phyloP scores from a whole-genome alignment of 1,140 invertebrate species.

The Tetramorium simillimum region DNA sequence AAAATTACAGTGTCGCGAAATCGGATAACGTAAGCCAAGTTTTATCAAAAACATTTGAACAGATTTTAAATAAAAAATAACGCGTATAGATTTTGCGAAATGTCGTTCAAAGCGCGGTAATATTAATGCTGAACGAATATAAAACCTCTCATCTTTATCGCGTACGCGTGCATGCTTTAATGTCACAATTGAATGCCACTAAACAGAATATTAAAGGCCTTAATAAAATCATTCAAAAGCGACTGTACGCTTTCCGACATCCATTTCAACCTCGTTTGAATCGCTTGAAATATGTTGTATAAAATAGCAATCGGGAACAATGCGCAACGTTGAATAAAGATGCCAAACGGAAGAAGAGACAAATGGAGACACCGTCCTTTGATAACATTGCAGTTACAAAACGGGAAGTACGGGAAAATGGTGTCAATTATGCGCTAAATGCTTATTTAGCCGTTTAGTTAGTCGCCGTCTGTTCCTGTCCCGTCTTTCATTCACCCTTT shows the following conservation, averaged over 20 bases:
- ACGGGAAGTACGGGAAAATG: neutral
- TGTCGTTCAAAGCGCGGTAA: neutral
- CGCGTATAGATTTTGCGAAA: neutral
- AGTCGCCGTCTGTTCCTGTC: neutral
- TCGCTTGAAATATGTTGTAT: neutral
- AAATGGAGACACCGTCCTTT: constrained; percentile 12
- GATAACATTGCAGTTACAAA: constrained; percentile 22
- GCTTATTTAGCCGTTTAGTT: constrained; percentile 33
- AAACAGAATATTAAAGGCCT: constrained; percentile 16
- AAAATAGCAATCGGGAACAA: constrained; percentile 29
- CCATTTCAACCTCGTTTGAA: constrained; percentile 1
- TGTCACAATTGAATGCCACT: neutral
- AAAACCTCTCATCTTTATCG: neutral
- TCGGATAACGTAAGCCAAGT: neutral
- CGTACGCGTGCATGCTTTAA: neutral
- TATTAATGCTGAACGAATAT: neutral
- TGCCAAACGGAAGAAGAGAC: constrained; percentile 8
- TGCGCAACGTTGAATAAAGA: constrained; percentile 17
- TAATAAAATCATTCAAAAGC: constrained; percentile 3
- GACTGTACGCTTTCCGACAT: neutral
- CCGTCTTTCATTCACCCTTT: constrained; percentile 4
- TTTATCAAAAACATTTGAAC: constrained; percentile 28
- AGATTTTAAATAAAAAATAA: neutral
- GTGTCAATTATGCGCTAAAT: constrained; percentile 43
- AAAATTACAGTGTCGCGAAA: constrained; percentile 16